Evolutionary conservation across 2,113 vertebrate genomes (phyloP).

Genomic region (Beaufortia kweichowensis): DNA sequence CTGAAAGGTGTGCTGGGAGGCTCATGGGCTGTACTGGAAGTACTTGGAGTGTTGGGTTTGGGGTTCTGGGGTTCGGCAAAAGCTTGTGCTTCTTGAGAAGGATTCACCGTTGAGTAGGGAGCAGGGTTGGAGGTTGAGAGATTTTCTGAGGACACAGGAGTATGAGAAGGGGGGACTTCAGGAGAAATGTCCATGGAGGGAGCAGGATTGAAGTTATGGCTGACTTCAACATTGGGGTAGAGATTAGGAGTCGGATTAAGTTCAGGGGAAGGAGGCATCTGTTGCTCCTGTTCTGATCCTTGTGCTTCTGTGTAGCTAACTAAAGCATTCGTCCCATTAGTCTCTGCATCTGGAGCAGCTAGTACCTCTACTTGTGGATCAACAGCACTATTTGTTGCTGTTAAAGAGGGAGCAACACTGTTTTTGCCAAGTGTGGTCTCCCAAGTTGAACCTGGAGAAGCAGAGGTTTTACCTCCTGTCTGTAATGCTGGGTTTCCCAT

Average conservation of each 20-base stretch:
- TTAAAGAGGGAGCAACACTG: not conserved
- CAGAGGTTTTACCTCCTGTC: not conserved
- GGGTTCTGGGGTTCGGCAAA: slow-evolving; percentile 41
- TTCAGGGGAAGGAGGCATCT: slow-evolving; percentile 55
- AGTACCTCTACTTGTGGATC: slow-evolving; percentile 27
- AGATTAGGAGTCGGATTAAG: slow-evolving; percentile 65
- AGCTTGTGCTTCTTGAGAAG: slow-evolving; percentile 43
- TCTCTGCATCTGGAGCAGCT: slow-evolving; percentile 35
- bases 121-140: not conserved
- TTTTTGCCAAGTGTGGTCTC: not conserved
- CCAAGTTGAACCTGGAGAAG: not conserved
- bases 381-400: not conserved
- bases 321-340: not conserved
- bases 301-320: slow-evolving; percentile 34
- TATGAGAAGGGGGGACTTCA: slow-evolving; percentile 19
- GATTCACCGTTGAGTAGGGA: not conserved
- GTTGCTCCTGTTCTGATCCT: slow-evolving; percentile 19
- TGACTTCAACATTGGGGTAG: slow-evolving; percentile 62
- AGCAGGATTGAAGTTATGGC: slow-evolving; percentile 56
- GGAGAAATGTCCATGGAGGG: slow-evolving; percentile 30
- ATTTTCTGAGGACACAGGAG: not conserved
- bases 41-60: slow-evolving; percentile 48
- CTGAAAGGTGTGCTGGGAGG: slow-evolving; percentile 57
- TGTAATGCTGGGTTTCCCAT: slow-evolving; percentile 45
- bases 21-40: slow-evolving; percentile 41